Conservation (phyloP, 1,140 invertebrate genomes). For the Atta colombica region DNA sequence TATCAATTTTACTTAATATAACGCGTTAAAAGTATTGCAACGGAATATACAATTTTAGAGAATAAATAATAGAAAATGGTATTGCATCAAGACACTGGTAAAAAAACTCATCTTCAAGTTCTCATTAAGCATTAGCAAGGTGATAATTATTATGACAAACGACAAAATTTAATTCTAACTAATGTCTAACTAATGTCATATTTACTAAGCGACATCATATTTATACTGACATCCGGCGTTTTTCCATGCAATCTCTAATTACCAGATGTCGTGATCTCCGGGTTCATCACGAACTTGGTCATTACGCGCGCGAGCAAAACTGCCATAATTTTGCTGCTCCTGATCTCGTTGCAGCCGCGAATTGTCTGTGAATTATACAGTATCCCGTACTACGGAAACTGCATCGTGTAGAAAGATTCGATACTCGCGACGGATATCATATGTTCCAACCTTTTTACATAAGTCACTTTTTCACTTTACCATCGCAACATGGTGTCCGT, state of each 20-base stretch:
- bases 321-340: not conserved
- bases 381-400: not conserved
- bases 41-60: not conserved
- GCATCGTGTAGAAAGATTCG: not conserved
- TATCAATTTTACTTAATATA: no score
- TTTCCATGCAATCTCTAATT: slow-evolving; percentile 52
- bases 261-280: slow-evolving; percentile 49
- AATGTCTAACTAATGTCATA: slow-evolving; percentile 38
- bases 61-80: not conserved
- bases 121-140: slow-evolving; percentile 19
- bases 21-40: not conserved
- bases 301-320: slow-evolving; percentile 29
- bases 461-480: slow-evolving; percentile 3
- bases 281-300: slow-evolving; percentile 39
- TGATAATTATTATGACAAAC: slow-evolving; percentile 36
- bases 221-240: slow-evolving; percentile 29
- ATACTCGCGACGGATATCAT: slow-evolving; percentile 7
- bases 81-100: no score
- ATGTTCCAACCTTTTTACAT: slow-evolving; percentile 12
- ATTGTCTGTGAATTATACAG: not conserved
- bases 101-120: slow-evolving; percentile 11
- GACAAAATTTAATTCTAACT: slow-evolving; percentile 39
- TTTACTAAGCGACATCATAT: slow-evolving; percentile 22
- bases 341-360: slow-evolving; percentile 9
- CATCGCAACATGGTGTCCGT: not conserved